Conservation (phyloP, 2,888 invertebrate species). For the Agriopis aurantiaria region DNA sequence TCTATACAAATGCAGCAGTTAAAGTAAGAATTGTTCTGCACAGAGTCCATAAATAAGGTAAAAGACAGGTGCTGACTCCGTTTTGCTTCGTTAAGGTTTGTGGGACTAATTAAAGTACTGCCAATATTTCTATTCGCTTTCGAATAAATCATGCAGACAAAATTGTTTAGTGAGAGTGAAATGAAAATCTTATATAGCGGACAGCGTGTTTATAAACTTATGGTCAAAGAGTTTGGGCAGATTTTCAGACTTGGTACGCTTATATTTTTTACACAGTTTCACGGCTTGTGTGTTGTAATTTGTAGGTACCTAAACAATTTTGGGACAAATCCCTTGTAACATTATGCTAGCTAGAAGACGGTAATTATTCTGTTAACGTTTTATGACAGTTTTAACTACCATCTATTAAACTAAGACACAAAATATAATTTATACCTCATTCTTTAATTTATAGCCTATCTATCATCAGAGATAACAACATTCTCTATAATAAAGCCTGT, state of each 20-base stretch:
- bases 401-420: constrained; percentile 37
- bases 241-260: not conserved
- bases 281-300: not conserved
- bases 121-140: constrained; percentile 52
- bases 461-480: constrained; percentile 39
- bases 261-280: not conserved
- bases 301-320: not conserved
- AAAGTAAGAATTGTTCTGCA: constrained; percentile 50
- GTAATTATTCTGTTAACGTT: constrained; percentile 13
- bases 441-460: constrained; percentile 40
- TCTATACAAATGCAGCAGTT: constrained; percentile 37
- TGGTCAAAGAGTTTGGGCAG: not conserved
- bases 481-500: constrained; percentile 25
- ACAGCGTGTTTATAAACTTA: constrained; percentile 10
- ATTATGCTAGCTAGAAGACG: not conserved
- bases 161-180: constrained; percentile 31
- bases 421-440: constrained; percentile 37
- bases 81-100: constrained; percentile 61
- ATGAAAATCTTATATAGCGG: constrained; percentile 1
- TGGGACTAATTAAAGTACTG: constrained; percentile 63
- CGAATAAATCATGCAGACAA: constrained; percentile 32
- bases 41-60: constrained; percentile 64
- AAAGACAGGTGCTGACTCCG: constrained; percentile 66
- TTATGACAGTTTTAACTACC: constrained; percentile 27
- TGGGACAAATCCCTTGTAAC: not conserved